A percentile compares a stretch with the other conserved stretches of the same genome.
These are phyloP conservation scores for Noctua janthe DNA, from an alignment of 2,888 invertebrate genomes.

Conservation along the genomic window DNA sequence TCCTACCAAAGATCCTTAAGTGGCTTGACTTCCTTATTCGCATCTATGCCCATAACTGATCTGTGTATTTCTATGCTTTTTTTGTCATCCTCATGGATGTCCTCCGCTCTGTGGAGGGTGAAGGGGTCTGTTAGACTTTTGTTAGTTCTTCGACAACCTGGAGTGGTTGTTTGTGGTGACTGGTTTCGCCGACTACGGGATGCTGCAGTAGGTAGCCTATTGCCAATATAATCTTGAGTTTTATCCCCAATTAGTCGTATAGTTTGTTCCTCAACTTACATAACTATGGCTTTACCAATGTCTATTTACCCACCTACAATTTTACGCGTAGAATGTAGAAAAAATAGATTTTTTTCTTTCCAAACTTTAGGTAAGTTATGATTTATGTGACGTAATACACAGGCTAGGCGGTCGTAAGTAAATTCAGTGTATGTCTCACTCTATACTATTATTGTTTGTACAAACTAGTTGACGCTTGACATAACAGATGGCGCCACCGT, in stretches of 20 bases:
- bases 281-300: neutral
- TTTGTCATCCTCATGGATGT: too few relatives aligned
- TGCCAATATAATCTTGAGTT: too few relatives aligned
- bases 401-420: neutral
- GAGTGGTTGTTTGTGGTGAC: neutral
- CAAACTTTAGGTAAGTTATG: neutral
- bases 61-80: too few relatives aligned
- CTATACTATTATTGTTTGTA: constrained; percentile 34
- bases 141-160: neutral
- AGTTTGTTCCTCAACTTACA: neutral
- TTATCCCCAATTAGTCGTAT: too few relatives aligned
- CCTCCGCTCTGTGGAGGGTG: too few relatives aligned
- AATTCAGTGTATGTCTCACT: constrained; percentile 7
- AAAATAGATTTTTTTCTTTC: neutral
- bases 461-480: constrained; percentile 41
- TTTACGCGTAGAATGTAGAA: neutral
- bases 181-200: neutral
- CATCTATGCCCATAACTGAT: too few relatives aligned
- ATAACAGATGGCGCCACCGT: constrained; percentile 54
- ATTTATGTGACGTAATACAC: constrained; percentile 28
- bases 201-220: too few relatives aligned
- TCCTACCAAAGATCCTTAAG: neutral
- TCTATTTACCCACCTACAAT: neutral
- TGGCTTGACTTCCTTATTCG: neutral
- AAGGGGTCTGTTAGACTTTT: too few relatives aligned